These are phyloP conservation scores for Polyergus mexicanus DNA, from an alignment of 1,140 invertebrate genomes.

Conservation along the genomic window DNA sequence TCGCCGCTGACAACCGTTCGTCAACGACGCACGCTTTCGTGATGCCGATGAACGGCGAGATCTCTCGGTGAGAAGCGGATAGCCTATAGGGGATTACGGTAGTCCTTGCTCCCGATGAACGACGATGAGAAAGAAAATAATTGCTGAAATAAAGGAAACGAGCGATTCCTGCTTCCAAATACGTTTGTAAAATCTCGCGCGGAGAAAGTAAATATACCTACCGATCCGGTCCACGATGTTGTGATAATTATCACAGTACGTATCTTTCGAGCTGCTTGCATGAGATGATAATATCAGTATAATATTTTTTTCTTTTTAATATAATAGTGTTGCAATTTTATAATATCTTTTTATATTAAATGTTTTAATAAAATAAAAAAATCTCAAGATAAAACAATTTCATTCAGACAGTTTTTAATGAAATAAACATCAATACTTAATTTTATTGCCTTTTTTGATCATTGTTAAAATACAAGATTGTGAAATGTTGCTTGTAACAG, in stretches of 20 bases:
- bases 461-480: background rate
- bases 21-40: slow-evolving; percentile 38
- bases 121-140: slow-evolving; percentile 16
- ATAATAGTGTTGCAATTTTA: slow-evolving; percentile 15
- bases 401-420: background rate
- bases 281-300: background rate
- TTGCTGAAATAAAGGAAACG: slow-evolving; percentile 21
- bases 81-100: slow-evolving; percentile 18
- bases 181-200: background rate
- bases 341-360: background rate
- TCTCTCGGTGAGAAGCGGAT: slow-evolving; percentile 9
- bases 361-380: slow-evolving; percentile 4
- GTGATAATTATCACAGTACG: slow-evolving; percentile 38
- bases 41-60: slow-evolving; percentile 17
- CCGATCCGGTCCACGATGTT: slow-evolving; percentile 7
- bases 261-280: slow-evolving; percentile 23
- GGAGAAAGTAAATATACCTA: slow-evolving; percentile 17
- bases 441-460: background rate
- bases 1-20: slow-evolving; percentile 49
- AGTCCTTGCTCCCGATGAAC: slow-evolving; percentile 37
- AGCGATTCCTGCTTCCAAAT: slow-evolving; percentile 18
- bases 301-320: slow-evolving; percentile 1
- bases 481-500: background rate
- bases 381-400: background rate
- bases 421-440: background rate